Percentiles rank a stretch among this genome's conserved stretches.
Conservation (phyloP, 2,797 vertebrate genomes). For the Glossophaga mutica region DNA sequence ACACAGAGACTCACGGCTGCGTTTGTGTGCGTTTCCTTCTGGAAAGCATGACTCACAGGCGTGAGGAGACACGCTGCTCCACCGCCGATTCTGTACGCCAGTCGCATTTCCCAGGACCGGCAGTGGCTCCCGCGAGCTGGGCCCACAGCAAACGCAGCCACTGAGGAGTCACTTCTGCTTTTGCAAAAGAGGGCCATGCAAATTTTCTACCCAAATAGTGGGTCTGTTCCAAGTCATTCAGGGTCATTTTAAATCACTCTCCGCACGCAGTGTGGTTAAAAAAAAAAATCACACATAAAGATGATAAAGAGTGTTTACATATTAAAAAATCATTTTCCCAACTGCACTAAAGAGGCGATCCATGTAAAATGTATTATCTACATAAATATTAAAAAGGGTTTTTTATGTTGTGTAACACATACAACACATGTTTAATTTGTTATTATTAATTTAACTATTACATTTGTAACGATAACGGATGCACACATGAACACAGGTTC, state of each 20-base stretch:
- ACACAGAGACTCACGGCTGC: background rate
- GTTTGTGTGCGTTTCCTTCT: background rate
- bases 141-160: background rate
- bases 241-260: background rate
- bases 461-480: background rate
- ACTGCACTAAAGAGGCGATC: background rate
- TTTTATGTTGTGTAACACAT: background rate
- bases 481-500: background rate
- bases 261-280: background rate
- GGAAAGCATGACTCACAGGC: background rate
- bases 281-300: background rate
- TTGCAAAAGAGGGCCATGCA: background rate
- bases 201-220: background rate
- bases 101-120: background rate
- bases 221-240: background rate
- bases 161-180: conserved; percentile 12
- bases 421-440: background rate
- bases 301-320: background rate
- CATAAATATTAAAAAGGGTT: background rate
- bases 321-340: background rate
- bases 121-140: background rate
- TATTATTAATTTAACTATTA: background rate
- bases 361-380: background rate
- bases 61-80: background rate
- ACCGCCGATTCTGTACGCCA: background rate